Conservation (phyloP, 1,140 invertebrate species). For the Bemisia tabaci region DNA sequence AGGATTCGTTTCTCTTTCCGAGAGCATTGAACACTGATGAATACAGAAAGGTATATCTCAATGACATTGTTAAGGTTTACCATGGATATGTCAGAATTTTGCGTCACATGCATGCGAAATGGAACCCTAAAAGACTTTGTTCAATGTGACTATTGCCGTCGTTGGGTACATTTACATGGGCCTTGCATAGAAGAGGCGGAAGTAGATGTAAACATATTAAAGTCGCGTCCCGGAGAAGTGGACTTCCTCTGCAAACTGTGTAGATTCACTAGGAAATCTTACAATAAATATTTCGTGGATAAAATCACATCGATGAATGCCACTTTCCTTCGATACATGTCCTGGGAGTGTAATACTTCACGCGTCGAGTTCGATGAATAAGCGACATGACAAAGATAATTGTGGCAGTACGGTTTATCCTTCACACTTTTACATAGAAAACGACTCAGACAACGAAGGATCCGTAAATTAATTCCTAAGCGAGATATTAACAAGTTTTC, state of each 20-base stretch:
- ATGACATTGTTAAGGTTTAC: not conserved
- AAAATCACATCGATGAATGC: too few relatives aligned
- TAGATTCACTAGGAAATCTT: too few relatives aligned
- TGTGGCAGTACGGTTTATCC: too few relatives aligned
- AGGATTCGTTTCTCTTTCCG: not conserved
- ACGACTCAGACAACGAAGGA: too few relatives aligned
- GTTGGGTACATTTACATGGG: not conserved
- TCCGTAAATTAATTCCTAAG: too few relatives aligned
- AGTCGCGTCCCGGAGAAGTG: not conserved
- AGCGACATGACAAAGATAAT: too few relatives aligned
- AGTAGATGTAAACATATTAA: not conserved
- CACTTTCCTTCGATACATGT: too few relatives aligned
- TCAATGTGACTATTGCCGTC: not conserved
- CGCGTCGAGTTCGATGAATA: too few relatives aligned
- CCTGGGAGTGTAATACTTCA: too few relatives aligned
- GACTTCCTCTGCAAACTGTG: not conserved
- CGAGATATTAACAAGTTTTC: too few relatives aligned
- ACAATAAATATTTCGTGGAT: too few relatives aligned
- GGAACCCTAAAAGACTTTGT: not conserved
- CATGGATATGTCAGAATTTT: not conserved
- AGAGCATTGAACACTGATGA: not conserved
- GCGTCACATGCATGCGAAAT: not conserved
- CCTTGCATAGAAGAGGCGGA: not conserved
- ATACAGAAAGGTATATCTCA: not conserved
- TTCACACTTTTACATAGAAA: too few relatives aligned